Evolutionary conservation across 2,888 invertebrate species (phyloP), one percentile per base, ranked within the genome.

Genomic region (Hydraecia micacea): DNA sequence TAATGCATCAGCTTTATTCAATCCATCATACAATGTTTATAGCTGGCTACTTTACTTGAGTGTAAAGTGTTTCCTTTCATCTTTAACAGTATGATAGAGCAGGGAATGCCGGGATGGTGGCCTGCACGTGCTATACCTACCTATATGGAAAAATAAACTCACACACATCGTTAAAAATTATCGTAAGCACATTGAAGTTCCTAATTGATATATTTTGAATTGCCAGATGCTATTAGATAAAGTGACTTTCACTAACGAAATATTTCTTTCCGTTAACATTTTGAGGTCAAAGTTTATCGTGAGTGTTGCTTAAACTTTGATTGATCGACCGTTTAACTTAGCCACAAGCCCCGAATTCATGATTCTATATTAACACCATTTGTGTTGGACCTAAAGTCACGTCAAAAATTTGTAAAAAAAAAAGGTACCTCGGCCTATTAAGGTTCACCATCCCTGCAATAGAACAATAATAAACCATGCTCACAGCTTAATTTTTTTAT

Each of bases 21-120:
- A 87, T 87, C 87, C 67, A 85, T 87, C 82, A 79, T 65, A 74
- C 71, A 39, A 62, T 82, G 77, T 88, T 81, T 87, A 88, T 77
- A 68, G 66, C 32, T 28, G 36, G 70, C 60, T 75, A 70, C 80
- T 78, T 75, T 75, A 72, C 78, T 79, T 73, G 32, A 58, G 60
- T 70, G 75, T 32, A 66, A 78, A 80, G 79, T 77, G 58, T 60
- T 73, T 32, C 15, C 88, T 87, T 87, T 87, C 77, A 88, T 88
- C 82, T 88, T 69, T 73, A 65, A 36, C 5, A 39, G 9, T 58
- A 67, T 60, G 2, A 42, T 75, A 60, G n/a, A 49, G 39, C 39
- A 36, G 13, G 18, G 28, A 65, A 55, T 42, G 39, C 60, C 52
- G 18, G 8, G 32, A 18, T 32, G 71, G 62, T 28, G 42, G 28